Evolutionary conservation across 2,888 invertebrate species (phyloP).

Genomic region (Dendrolimus pini): DNA sequence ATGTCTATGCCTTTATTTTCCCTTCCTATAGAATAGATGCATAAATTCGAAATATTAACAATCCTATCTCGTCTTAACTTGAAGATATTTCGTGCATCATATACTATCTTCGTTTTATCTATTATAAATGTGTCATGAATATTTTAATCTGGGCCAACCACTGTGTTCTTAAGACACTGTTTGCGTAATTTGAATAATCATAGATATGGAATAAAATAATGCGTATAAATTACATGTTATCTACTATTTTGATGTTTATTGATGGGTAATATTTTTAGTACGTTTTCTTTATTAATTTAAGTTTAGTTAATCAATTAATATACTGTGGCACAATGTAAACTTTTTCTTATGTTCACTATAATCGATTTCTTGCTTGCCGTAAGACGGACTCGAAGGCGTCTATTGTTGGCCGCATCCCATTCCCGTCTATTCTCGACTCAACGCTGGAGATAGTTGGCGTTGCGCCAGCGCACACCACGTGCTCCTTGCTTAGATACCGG

Average conservation of each 20-base stretch:
- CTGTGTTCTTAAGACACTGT: conserved; percentile 8
- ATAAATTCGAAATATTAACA: too few relatives aligned
- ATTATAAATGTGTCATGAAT: conserved; percentile 21
- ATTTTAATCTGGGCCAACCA: conserved; percentile 27
- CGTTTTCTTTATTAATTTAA: neutral
- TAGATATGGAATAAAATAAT: conserved; percentile 8
- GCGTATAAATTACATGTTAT: neutral
- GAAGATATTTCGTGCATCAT: neutral
- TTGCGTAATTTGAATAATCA: conserved; percentile 4
- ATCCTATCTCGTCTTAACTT: too few relatives aligned
- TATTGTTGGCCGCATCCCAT: conserved; percentile 76
- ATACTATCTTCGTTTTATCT: conserved; percentile 13
- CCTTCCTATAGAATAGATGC: neutral
- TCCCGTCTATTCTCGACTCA: conserved; percentile 75
- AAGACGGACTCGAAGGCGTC: conserved; percentile 43
- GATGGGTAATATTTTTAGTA: neutral
- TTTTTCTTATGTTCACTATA: neutral
- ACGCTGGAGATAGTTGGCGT: conserved; percentile 73
- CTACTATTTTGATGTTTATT: neutral
- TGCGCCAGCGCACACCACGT: conserved; percentile 70
- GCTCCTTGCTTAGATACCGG: conserved; percentile 50
- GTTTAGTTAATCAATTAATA: neutral
- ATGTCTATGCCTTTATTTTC: neutral
- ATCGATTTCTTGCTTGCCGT: neutral
- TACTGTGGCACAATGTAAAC: neutral